These are phyloP conservation scores for Encarsia formosa DNA, from an alignment of 2,888 invertebrate genomes.

Conservation along the genomic window DNA sequence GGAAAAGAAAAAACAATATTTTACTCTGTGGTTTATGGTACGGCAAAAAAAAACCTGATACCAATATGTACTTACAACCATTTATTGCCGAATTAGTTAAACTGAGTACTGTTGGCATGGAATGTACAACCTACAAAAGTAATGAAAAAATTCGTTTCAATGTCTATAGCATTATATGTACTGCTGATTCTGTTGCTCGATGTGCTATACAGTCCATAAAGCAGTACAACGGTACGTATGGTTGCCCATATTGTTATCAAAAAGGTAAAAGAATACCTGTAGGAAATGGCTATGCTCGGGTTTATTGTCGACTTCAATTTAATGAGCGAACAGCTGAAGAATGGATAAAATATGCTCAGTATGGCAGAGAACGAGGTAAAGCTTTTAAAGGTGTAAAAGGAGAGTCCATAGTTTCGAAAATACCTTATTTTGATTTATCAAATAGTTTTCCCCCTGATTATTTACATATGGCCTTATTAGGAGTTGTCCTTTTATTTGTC, in stretches of 20 bases:
- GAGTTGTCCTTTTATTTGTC: constrained; percentile 19
- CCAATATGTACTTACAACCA: constrained; percentile 1
- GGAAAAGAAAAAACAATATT: constrained; percentile 3
- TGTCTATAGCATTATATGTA: constrained; percentile 5
- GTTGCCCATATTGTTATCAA: constrained; percentile 24
- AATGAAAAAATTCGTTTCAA: background rate
- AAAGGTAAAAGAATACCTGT: constrained; percentile 8
- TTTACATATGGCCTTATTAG: constrained; percentile 23
- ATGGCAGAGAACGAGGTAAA: background rate
- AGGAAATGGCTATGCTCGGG: constrained; percentile 12
- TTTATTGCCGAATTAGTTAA: background rate
- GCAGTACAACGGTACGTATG: constrained; percentile 22
- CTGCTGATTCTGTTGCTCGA: constrained; percentile 22
- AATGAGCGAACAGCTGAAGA: background rate
- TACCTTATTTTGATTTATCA: constrained; percentile 21
- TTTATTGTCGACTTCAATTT: background rate
- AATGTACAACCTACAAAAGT: background rate
- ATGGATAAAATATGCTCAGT: background rate
- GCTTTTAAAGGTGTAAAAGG: constrained; percentile 22
- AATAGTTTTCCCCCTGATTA: constrained; percentile 26
- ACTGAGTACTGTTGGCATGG: background rate
- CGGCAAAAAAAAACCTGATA: background rate
- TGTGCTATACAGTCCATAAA: constrained; percentile 14
- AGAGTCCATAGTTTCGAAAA: constrained; percentile 1
- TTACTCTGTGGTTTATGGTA: constrained; percentile 5